Conservation (phyloP, 2,113 vertebrate genomes). For the Neogobius melanostomus region DNA sequence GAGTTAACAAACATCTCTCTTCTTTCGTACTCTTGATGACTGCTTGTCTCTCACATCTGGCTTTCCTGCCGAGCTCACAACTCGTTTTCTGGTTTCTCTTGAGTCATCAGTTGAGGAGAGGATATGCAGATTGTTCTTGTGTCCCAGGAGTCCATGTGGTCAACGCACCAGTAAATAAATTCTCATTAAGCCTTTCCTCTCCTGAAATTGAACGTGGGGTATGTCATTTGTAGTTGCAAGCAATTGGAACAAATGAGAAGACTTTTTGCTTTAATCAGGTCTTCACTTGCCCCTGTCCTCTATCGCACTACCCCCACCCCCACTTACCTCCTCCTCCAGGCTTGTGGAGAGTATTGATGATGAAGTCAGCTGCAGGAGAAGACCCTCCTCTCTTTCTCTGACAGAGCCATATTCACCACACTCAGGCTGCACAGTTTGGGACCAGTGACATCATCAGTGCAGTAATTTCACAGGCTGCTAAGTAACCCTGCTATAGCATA, state of each 20-base stretch:
- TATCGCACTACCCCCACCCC: background rate
- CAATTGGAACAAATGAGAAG: constrained; percentile 71
- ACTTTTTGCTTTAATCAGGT: constrained; percentile 40
- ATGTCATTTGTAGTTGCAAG: constrained; percentile 60
- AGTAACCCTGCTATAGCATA: constrained; percentile 42
- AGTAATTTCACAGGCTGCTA: constrained; percentile 58
- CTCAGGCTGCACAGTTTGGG: constrained; percentile 51
- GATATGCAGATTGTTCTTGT: constrained; percentile 49
- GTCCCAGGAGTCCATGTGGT: constrained; percentile 44
- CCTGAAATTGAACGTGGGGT: constrained; percentile 58
- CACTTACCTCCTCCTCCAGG: background rate
- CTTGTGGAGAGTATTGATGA: constrained; percentile 54
- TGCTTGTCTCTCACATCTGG: constrained; percentile 62
- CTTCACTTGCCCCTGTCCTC: background rate
- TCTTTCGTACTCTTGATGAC: constrained; percentile 32
- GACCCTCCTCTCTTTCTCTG: constrained; percentile 37
- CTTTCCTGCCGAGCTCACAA: constrained; percentile 42
- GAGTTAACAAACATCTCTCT: constrained; percentile 64
- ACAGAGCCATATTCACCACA: constrained; percentile 61
- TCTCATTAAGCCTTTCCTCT: constrained; percentile 64
- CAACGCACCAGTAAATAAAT: constrained; percentile 64
- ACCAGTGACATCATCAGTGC: constrained; percentile 57
- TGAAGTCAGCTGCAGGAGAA: constrained; percentile 59
- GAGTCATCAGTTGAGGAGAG: constrained; percentile 66
- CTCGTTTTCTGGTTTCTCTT: constrained; percentile 45